Evolutionary conservation across 2,888 invertebrate genomes (phyloP).

Genomic region (Buathra laborator): DNA sequence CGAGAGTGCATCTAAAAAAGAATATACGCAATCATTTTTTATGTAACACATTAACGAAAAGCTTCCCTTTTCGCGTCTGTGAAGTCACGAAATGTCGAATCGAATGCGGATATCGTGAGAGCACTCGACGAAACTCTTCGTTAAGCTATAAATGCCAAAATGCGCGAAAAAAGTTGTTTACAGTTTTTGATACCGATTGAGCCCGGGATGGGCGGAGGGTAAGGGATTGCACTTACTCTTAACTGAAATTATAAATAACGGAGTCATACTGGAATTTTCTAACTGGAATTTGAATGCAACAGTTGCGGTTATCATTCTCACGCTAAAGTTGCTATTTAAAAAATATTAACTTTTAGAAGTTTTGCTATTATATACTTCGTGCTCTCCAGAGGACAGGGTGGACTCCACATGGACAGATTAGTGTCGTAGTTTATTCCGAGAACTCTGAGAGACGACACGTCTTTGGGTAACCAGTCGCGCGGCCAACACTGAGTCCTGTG

Average conservation of each 20-base stretch:
- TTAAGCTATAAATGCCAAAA: too few species aligned
- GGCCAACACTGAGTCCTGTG: slow-evolving; percentile 95
- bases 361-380: slow-evolving; percentile 79
- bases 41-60: background rate
- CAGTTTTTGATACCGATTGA: too few species aligned
- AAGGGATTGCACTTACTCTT: too few species aligned
- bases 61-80: too few species aligned
- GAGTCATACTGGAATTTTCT: too few species aligned
- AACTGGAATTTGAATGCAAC: background rate
- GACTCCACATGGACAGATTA: slow-evolving; percentile 93
- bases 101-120: too few species aligned
- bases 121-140: too few species aligned
- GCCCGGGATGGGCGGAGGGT: too few species aligned
- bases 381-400: slow-evolving; percentile 88
- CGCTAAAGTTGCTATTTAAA: background rate
- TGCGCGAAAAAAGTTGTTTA: too few species aligned
- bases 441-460: slow-evolving; percentile 91
- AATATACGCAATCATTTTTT: slow-evolving; percentile 11
- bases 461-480: slow-evolving; percentile 96
- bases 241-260: too few species aligned
- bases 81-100: too few species aligned
- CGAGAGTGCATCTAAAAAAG: slow-evolving; percentile 86
- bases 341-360: background rate
- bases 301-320: too few species aligned
- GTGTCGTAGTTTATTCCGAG: slow-evolving; percentile 96